These are phyloP conservation scores for Anastrepha ludens DNA, from an alignment of 1,140 invertebrate species.

Conservation along the genomic window DNA sequence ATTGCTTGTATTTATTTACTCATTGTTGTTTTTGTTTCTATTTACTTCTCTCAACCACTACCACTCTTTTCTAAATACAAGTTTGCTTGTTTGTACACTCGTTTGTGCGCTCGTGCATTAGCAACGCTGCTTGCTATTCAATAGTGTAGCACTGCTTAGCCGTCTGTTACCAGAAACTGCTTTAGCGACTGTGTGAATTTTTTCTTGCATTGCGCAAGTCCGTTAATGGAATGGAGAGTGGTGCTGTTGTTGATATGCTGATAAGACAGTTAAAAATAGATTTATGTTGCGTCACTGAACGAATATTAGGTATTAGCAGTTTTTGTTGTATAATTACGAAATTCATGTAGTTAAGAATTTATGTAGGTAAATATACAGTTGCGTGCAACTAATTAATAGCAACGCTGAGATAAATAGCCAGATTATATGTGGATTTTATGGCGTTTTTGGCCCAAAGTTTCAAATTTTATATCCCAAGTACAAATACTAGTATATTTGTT, in stretches of 20 bases:
- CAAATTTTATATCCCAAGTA: too few species aligned
- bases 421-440: too few species aligned
- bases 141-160: neutral
- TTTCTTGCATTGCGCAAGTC: neutral
- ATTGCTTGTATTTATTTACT: neutral
- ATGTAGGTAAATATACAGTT: too few species aligned
- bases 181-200: neutral
- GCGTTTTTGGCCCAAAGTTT: too few species aligned
- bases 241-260: neutral
- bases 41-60: neutral
- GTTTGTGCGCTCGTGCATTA: neutral
- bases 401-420: too few species aligned
- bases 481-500: too few species aligned
- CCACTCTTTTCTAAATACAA: too few species aligned
- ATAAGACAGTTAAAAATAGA: neutral
- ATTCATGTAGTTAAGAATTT: too few species aligned
- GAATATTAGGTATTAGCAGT: neutral
- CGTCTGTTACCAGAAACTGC: neutral
- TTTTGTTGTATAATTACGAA: too few species aligned
- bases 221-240: neutral
- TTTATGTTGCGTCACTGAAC: neutral
- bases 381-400: too few species aligned
- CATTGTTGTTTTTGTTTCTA: neutral
- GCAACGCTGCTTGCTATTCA: neutral
- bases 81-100: too few species aligned